Evolutionary conservation across 2,113 vertebrate species (phyloP), one percentile per base, ranked within the genome.

Genomic region (Cyprinodon variegatus): DNA sequence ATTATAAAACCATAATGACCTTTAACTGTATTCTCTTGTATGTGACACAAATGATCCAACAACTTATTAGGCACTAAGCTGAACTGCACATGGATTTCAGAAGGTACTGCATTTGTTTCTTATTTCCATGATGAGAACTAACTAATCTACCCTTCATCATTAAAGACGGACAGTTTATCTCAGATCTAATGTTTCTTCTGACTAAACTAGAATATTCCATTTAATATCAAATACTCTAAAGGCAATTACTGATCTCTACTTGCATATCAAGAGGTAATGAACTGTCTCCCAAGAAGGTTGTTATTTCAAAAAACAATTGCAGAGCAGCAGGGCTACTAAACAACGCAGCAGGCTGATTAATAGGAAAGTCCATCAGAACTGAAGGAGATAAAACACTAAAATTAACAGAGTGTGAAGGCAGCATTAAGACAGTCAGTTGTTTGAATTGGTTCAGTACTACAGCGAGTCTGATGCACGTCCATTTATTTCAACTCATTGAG

Each of bases 61-160:
- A 50, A 40, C 45, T 50, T 15, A 50, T 66, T 61, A 70, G 66
- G 64, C 38, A 38, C 60, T n/a, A 38, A 29, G 11, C n/a, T 65
- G 39, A 39, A 59, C 39, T 48, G 61, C 22, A 61, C 0, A 61
- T 36, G 2, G 37, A 37, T 38, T 61, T 36, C 14, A 37, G 7
- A 61, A 15, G 29, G 36, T 1, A 17, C 29, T 29, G 29, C 14
- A 17, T 53, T 29, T 37, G 3, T 15, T 61, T 50, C 0, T 50
- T 5, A 14, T 48, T 17, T 50, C 15, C 15, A 50, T 5, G 17
- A 50, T 15, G 48, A 53, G 48, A 50, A 50, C 15, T 48, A 13
- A 48, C 2, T 7, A 50, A 17, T 50, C 4, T 20, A 20, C 48
- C 17, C 15, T 20, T 20, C 20, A 20, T 8, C 50, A 2, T 15